phyloP scores from a whole-genome alignment of 1,140 invertebrate species.

The Oncopeltus fasciatus region DNA sequence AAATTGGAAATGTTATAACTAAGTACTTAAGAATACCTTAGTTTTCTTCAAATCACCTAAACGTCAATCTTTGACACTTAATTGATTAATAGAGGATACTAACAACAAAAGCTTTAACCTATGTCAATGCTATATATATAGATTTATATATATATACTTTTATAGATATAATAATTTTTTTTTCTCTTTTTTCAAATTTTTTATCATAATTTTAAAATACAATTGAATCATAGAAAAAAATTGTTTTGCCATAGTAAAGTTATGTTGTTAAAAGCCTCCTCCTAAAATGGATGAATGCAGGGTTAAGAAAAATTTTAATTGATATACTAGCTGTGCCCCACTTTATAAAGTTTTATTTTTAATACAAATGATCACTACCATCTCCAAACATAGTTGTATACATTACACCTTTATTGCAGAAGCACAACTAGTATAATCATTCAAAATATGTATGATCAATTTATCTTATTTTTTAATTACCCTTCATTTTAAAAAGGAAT shows the following conservation, averaged over 20 bases:
- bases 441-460: neutral
- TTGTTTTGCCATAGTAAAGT: neutral
- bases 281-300: neutral
- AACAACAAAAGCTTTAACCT: conserved; percentile 8
- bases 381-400: too few relatives aligned
- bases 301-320: neutral
- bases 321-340: neutral
- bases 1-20: conserved; percentile 6
- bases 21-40: conserved; percentile 7
- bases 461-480: neutral
- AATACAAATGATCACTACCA: too few relatives aligned
- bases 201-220: neutral
- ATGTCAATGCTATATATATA: neutral
- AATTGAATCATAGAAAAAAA: neutral
- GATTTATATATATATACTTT: neutral
- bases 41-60: conserved; percentile 5
- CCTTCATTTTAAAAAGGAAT: neutral
- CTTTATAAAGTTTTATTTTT: too few relatives aligned
- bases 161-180: neutral
- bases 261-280: neutral
- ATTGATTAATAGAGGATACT: conserved; percentile 4
- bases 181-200: neutral
- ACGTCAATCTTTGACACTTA: conserved; percentile 7
- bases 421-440: neutral
- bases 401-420: neutral